A percentile compares a stretch with the other conserved stretches of the same genome.
Evolutionary conservation across 2,113 vertebrate genomes (phyloP).

Genomic region (Dicentrarchus labrax): DNA sequence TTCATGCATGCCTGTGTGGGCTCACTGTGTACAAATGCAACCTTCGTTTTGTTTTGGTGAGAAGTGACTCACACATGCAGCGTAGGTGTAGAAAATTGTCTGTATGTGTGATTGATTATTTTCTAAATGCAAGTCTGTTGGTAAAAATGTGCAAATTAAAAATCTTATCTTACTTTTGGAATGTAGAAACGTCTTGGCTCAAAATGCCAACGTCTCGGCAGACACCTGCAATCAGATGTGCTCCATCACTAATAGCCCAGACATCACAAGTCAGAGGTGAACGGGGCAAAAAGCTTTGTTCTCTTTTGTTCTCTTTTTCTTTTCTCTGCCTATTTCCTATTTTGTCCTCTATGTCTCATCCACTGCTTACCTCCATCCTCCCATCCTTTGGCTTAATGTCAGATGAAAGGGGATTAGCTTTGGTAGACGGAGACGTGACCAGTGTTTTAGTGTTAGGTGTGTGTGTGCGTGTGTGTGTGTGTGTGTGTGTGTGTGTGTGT

Average conservation of each 20-base stretch:
- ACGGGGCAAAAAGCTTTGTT: constrained; percentile 14
- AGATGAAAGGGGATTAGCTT: constrained; percentile 60
- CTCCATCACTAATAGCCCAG: background rate
- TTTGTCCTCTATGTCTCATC: constrained; percentile 10
- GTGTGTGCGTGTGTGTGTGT: constrained; percentile 18
- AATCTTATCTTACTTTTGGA: background rate
- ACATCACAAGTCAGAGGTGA: constrained; percentile 46
- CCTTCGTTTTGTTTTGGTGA: constrained; percentile 22
- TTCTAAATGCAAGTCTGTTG: background rate
- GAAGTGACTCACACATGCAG: constrained; percentile 29
- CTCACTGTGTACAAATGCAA: constrained; percentile 9
- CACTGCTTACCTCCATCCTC: constrained; percentile 40
- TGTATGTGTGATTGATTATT: background rate
- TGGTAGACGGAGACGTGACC: constrained; percentile 41
- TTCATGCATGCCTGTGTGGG: background rate
- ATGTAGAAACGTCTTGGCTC: background rate
- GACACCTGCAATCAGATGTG: background rate
- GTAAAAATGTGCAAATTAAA: constrained; percentile 9
- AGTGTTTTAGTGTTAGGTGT: constrained; percentile 31
- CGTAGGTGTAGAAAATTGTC: constrained; percentile 8
- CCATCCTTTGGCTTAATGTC: constrained; percentile 59
- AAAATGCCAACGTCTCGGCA: constrained; percentile 18
- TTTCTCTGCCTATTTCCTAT: constrained; percentile 14
- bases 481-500: constrained; percentile 21
- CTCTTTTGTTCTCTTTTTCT: constrained; percentile 20